These are phyloP conservation scores for Drosophila pseudoananassae DNA, from an alignment of 1,140 invertebrate genomes.

Conservation along the genomic window DNA sequence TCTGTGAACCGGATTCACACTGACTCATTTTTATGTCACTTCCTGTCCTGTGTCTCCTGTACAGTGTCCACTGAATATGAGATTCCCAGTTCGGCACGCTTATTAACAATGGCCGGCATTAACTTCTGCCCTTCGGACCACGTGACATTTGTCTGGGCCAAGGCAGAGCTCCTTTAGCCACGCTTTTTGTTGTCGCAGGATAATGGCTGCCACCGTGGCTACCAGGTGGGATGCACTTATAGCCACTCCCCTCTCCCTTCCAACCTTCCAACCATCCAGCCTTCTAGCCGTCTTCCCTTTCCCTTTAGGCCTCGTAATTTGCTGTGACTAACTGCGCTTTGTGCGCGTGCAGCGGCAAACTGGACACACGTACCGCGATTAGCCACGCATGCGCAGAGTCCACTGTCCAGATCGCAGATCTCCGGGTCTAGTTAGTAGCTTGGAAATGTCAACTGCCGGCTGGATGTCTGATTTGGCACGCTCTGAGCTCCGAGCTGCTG, in stretches of 20 bases:
- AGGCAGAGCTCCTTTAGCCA: constrained; percentile 42
- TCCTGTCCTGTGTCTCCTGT: constrained; percentile 24
- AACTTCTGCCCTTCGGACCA: constrained; percentile 34
- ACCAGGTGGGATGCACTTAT: constrained; percentile 70
- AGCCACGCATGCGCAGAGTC: constrained; percentile 65
- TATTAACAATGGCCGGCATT: constrained; percentile 57
- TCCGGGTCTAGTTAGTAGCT: constrained; percentile 65
- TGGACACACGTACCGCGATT: constrained; percentile 74
- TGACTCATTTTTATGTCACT: constrained; percentile 33
- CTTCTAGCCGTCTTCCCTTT: not conserved
- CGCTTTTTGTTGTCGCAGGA: constrained; percentile 72
- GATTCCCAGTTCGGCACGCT: constrained; percentile 54
- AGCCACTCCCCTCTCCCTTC: constrained; percentile 24
- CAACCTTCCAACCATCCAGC: not conserved
- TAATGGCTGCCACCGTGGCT: constrained; percentile 56
- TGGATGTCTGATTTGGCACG: constrained; percentile 53
- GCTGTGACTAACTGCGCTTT: constrained; percentile 72
- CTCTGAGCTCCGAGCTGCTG: constrained; percentile 23
- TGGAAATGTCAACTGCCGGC: constrained; percentile 70
- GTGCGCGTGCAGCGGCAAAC: constrained; percentile 54
- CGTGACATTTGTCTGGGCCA: constrained; percentile 70
- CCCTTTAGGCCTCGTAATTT: constrained; percentile 52
- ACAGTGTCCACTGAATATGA: constrained; percentile 4
- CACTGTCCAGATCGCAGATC: not conserved
- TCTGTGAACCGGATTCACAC: constrained; percentile 33